Percentiles rank a stretch among this genome's conserved stretches.
Conservation (phyloP, 2,888 invertebrate species). For the Scelioninae gen. 2 region DNA sequence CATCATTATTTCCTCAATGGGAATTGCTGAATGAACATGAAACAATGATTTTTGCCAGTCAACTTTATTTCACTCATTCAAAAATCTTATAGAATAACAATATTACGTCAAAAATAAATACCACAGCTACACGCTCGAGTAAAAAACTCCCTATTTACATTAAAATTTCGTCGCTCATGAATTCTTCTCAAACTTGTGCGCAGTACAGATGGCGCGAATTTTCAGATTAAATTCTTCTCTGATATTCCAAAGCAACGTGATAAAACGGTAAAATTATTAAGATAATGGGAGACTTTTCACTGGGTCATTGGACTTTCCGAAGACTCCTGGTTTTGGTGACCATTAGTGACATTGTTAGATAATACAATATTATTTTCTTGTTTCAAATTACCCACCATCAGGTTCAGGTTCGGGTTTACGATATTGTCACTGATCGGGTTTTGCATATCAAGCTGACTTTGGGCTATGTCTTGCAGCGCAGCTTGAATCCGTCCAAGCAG, state of each 20-base stretch:
- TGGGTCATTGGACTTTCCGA: slow-evolving; percentile 38
- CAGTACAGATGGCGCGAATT: too few relatives aligned
- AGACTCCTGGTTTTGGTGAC: slow-evolving; percentile 34
- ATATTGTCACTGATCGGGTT: slow-evolving; percentile 78
- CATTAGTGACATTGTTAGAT: slow-evolving; percentile 49
- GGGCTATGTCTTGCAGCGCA: slow-evolving; percentile 94
- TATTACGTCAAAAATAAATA: slow-evolving; percentile 5
- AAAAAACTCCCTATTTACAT: slow-evolving; percentile 5
- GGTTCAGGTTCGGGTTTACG: slow-evolving; percentile 69
- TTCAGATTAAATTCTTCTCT: too few relatives aligned
- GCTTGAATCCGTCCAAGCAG: slow-evolving; percentile 92
- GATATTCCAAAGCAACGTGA: neutral
- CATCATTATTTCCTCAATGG: too few relatives aligned
- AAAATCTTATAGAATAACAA: neutral
- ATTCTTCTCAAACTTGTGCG: neutral
- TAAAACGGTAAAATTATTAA: neutral
- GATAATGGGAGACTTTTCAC: slow-evolving; percentile 1
- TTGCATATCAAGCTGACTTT: slow-evolving; percentile 93
- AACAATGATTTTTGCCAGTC: neutral
- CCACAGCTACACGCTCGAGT: neutral
- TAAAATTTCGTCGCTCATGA: neutral
- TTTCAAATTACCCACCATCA: slow-evolving; percentile 63
- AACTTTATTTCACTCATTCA: slow-evolving; percentile 2
- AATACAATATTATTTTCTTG: slow-evolving; percentile 67
- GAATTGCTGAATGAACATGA: too few relatives aligned